Conservation (phyloP, 2,113 vertebrate species). For the Pimephales promelas region DNA sequence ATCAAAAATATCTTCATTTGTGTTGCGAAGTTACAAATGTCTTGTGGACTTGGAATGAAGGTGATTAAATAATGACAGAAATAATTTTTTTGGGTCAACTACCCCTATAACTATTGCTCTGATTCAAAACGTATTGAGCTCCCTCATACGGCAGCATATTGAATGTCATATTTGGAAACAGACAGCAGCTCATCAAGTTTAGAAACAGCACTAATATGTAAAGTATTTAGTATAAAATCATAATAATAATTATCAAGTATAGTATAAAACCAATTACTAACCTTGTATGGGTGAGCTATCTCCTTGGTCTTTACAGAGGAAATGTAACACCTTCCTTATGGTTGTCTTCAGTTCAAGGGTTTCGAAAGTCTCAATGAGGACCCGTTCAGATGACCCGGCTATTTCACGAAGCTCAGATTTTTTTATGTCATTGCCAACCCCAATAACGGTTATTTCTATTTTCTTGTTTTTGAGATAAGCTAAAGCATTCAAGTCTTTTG, state of each 20-base stretch:
- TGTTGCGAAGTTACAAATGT: too few relatives aligned
- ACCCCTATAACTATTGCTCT: background rate
- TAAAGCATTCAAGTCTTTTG: slow-evolving; percentile 59
- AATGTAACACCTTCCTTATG: slow-evolving; percentile 12
- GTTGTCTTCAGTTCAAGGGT: slow-evolving; percentile 45
- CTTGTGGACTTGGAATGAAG: too few relatives aligned
- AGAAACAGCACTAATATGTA: background rate
- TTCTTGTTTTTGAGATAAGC: slow-evolving; percentile 56
- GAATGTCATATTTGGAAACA: background rate
- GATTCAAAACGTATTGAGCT: background rate
- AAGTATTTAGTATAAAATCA: background rate
- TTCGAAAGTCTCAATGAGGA: slow-evolving; percentile 68
- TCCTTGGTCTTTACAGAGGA: background rate
- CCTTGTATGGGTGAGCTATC: fast-evolving
- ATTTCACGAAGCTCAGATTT: slow-evolving; percentile 72
- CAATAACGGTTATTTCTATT: slow-evolving; percentile 72
- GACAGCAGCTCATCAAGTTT: too few relatives aligned
- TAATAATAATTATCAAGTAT: background rate
- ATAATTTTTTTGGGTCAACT: too few relatives aligned
- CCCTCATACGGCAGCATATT: background rate
- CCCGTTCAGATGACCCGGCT: slow-evolving; percentile 49
- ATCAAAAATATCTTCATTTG: background rate
- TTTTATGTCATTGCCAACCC: slow-evolving; percentile 64
- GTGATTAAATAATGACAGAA: too few relatives aligned
- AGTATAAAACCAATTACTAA: background rate